phyloP scores from a whole-genome alignment of 2,888 invertebrate species.

The Polydrusus pterygomalis region DNA sequence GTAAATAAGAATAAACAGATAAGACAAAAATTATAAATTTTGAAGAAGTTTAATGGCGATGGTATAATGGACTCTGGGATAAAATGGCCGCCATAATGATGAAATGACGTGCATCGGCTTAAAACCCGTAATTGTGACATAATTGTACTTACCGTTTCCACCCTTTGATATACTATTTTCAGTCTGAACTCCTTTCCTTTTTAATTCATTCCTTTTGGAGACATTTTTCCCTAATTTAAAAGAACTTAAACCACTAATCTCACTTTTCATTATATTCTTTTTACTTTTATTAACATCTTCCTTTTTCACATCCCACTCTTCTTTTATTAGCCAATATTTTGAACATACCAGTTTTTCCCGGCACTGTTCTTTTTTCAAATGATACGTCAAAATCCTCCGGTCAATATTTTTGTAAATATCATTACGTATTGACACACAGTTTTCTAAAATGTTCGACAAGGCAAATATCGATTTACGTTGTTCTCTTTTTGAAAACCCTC shows the following conservation, averaged over 20 bases:
- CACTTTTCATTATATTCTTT: neutral
- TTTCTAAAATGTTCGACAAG: slow-evolving; percentile 15
- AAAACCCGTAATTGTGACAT: no score
- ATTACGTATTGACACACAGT: slow-evolving; percentile 20
- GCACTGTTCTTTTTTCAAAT: neutral
- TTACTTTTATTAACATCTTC: neutral
- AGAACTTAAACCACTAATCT: neutral
- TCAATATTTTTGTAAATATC: slow-evolving; percentile 42
- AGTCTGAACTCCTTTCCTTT: neutral
- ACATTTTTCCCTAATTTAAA: neutral
- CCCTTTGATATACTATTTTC: neutral
- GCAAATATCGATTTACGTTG: slow-evolving; percentile 6
- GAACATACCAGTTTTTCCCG: slow-evolving; percentile 6
- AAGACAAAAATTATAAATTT: no score
- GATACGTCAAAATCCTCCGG: slow-evolving; percentile 25
- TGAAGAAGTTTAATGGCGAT: no score
- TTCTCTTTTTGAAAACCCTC: slow-evolving; percentile 37
- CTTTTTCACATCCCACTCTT: neutral
- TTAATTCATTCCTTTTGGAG: neutral
- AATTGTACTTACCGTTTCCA: slow-evolving; percentile 20
- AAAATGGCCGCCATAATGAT: no score
- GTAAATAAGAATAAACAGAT: no score
- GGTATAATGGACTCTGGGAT: no score
- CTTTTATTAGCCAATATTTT: slow-evolving; percentile 19
- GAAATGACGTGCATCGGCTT: no score